Evolutionary conservation across 1,140 invertebrate genomes (phyloP).

Genomic region (Megalopta genalis): DNA sequence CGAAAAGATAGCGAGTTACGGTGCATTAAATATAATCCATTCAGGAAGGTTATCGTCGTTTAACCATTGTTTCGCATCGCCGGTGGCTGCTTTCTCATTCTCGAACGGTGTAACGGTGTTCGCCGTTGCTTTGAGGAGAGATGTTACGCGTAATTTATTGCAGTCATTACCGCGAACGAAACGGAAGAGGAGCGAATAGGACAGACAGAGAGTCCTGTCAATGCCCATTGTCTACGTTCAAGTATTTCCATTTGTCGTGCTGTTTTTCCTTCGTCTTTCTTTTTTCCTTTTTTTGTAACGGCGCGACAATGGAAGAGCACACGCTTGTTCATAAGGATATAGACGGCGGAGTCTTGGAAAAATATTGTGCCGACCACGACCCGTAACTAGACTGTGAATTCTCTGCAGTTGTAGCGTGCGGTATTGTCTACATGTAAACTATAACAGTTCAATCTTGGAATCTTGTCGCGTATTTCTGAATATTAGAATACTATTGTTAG

Average conservation of each 20-base stretch:
- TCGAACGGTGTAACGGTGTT: constrained; percentile 3
- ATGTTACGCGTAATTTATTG: constrained; percentile 3
- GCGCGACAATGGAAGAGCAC: neutral
- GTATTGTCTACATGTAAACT: too few species aligned
- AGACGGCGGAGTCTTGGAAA: neutral
- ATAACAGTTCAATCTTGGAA: too few species aligned
- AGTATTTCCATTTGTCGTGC: neutral
- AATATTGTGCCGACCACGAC: neutral
- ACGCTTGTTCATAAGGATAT: neutral
- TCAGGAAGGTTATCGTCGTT: constrained; percentile 3
- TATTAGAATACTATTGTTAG: too few species aligned
- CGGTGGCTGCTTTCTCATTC: constrained; percentile 5
- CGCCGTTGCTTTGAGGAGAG: constrained; percentile 1
- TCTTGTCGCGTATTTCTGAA: too few species aligned
- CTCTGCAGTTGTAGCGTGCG: too few species aligned
- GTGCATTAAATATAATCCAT: constrained; percentile 6
- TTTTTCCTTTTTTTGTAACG: neutral
- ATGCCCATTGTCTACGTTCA: constrained; percentile 3
- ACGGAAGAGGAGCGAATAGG: constrained; percentile 5
- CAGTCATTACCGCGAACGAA: constrained; percentile 5
- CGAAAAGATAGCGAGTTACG: neutral
- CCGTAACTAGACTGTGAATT: too few species aligned
- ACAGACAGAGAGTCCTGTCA: constrained; percentile 1
- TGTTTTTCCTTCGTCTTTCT: neutral
- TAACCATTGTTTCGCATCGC: constrained; percentile 5